Evolutionary conservation across 2,797 vertebrate species (phyloP).

Genomic region (Glyptemys insculpta): DNA sequence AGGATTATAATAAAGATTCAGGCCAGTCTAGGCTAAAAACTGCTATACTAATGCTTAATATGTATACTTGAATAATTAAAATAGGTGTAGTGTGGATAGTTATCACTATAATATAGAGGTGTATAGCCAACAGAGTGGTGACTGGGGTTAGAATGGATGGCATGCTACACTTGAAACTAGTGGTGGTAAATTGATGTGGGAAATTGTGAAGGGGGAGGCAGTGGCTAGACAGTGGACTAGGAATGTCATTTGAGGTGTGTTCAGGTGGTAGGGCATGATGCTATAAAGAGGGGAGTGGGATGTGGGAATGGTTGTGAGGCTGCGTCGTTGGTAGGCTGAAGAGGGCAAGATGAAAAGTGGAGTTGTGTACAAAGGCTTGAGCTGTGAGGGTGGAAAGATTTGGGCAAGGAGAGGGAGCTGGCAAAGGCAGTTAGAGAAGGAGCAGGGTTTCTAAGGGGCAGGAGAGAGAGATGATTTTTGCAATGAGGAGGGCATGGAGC

Average conservation of each 20-base stretch:
- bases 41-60: not conserved
- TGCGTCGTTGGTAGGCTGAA: not conserved
- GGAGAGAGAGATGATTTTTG: no score
- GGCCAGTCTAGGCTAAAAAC: not conserved
- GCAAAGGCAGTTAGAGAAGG: no score
- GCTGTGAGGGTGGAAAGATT: no score
- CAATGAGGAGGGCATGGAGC: no score
- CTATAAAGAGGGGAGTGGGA: not conserved
- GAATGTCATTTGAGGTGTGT: no score
- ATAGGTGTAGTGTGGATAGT: not conserved
- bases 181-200: not conserved
- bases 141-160: no score
- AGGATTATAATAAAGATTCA: not conserved
- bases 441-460: no score
- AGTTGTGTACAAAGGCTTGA: no score
- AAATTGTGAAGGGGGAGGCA: not conserved
- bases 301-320: not conserved
- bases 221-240: no score
- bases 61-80: not conserved
- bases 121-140: not conserved
- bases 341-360: no score
- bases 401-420: no score
- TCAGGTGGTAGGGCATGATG: not conserved
- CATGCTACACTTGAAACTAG: not conserved
- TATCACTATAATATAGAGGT: not conserved